Evolutionary conservation across 2,888 invertebrate species (phyloP).

Genomic region (Acanthosepion esculentum): DNA sequence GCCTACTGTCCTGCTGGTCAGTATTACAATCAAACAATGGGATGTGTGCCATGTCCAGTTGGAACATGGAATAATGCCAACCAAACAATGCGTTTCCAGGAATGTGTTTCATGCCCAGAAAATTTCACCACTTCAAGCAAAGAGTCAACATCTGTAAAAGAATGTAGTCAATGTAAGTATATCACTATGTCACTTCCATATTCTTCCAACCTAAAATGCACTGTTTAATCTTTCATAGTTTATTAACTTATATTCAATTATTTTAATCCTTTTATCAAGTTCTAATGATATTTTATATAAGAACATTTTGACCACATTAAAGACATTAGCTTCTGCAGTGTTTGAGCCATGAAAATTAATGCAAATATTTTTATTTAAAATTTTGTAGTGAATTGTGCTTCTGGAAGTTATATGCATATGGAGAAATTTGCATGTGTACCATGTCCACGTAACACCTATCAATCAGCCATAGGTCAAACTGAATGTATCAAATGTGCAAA

Average conservation of each 20-base stretch:
- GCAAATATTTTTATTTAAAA: slow-evolving; percentile 48
- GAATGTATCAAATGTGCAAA: slow-evolving; percentile 52
- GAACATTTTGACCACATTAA: not conserved
- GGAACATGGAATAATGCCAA: slow-evolving; percentile 55
- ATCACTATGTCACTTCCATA: not conserved
- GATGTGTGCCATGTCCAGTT: slow-evolving; percentile 53
- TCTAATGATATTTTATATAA: not conserved
- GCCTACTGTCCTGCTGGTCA: slow-evolving; percentile 52
- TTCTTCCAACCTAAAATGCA: not conserved
- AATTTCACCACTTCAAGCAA: slow-evolving; percentile 51
- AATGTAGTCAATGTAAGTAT: slow-evolving; percentile 52
- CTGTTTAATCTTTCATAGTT: not conserved
- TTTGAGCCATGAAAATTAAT: not conserved
- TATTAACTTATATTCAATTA: not conserved
- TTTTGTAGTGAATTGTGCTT: not conserved
- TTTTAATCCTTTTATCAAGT: not conserved
- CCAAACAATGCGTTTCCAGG: slow-evolving; percentile 50
- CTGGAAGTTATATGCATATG: not conserved
- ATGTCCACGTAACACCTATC: slow-evolving; percentile 50
- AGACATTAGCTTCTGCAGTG: not conserved
- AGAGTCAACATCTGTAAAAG: slow-evolving; percentile 49
- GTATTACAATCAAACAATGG: slow-evolving; percentile 49
- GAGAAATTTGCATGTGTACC: slow-evolving; percentile 48
- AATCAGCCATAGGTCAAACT: slow-evolving; percentile 49
- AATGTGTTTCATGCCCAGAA: slow-evolving; percentile 54